Evolutionary conservation across 2,797 vertebrate species (phyloP).

Genomic region (Rousettus madagascariensis): DNA sequence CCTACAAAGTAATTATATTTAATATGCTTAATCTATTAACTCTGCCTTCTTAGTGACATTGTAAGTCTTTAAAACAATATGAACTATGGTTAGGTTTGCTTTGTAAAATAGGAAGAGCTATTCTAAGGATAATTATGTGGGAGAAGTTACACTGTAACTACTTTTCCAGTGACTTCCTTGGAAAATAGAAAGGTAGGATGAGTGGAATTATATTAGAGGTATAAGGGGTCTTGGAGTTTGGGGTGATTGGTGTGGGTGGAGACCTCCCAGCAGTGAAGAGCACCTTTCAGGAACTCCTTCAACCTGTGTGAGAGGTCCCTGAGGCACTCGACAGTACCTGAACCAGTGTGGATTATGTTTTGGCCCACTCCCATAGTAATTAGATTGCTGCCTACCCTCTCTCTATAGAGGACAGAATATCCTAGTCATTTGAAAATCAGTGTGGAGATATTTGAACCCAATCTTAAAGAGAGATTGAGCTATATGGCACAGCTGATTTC

Average conservation of each 20-base stretch:
- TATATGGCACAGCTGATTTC: background rate
- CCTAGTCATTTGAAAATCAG: background rate
- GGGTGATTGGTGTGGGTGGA: background rate
- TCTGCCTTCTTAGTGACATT: background rate
- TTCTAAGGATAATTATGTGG: background rate
- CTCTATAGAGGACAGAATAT: background rate
- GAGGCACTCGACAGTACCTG: background rate
- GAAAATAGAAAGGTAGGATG: background rate
- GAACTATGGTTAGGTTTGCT: background rate
- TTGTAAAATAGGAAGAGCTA: background rate
- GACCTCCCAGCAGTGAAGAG: background rate
- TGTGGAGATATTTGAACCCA: background rate
- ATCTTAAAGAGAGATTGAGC: background rate
- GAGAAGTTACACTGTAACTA: background rate
- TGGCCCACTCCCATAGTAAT: background rate
- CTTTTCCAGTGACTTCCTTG: background rate
- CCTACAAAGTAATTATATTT: background rate
- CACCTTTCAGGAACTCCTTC: background rate
- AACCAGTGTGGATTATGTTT: background rate
- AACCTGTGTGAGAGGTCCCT: background rate
- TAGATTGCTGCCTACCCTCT: background rate
- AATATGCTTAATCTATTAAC: background rate
- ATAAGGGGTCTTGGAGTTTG: background rate
- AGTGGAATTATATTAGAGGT: background rate
- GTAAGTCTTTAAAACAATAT: background rate